Conservation (phyloP, 2,797 vertebrate species). For the Acropternis orthonyx region DNA sequence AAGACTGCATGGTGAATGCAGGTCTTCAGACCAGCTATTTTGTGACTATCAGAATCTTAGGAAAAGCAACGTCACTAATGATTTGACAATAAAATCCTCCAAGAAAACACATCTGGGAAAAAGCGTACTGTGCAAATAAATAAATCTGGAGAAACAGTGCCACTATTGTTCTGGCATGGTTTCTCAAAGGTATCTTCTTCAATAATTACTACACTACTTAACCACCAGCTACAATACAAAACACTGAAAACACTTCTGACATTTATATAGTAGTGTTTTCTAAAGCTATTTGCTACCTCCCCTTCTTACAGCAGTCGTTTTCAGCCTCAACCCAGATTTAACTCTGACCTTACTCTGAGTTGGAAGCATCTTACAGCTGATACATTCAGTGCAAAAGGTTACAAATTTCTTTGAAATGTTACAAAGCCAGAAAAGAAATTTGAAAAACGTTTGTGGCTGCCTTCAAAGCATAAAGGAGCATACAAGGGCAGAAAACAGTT, state of each 20-base stretch:
- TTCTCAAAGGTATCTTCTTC: not conserved
- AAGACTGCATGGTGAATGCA: not conserved
- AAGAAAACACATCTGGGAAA: not conserved
- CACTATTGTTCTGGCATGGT: not conserved
- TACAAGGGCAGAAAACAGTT: conserved; percentile 15
- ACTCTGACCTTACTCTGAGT: conserved; percentile 23
- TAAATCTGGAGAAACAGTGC: not conserved
- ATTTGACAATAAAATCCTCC: not conserved
- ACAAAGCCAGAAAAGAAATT: not conserved
- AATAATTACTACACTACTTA: not conserved
- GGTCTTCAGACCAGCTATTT: not conserved
- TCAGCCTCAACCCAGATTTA: conserved; percentile 5
- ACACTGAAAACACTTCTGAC: not conserved
- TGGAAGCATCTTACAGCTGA: conserved; percentile 36
- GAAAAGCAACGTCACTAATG: not conserved
- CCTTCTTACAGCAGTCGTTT: conserved; percentile 19
- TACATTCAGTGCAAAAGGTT: conserved; percentile 40
- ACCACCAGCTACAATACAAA: not conserved
- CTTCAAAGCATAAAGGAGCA: conserved; percentile 17
- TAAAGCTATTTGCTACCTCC: conserved; percentile 5
- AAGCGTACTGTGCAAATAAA: not conserved
- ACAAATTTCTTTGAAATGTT: conserved; percentile 46
- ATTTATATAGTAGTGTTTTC: not conserved
- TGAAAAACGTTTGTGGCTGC: not conserved
- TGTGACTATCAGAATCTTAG: not conserved